Percentiles rank a stretch among this genome's conserved stretches.
phyloP scores from a whole-genome alignment of 2,888 invertebrate genomes.

The Diabrotica balteata region DNA sequence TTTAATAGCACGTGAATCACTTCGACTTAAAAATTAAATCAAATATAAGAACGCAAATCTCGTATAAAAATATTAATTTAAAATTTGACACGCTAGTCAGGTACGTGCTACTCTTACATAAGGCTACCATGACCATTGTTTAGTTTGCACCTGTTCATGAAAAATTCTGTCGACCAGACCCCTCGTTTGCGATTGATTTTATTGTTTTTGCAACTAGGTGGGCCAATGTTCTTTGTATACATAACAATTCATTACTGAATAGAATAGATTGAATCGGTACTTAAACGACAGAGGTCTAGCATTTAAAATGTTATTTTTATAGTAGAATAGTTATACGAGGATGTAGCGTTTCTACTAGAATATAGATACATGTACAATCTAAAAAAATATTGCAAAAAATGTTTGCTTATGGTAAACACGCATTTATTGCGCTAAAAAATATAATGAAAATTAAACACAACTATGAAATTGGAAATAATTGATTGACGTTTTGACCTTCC shows the following conservation, averaged over 20 bases:
- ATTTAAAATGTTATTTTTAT: not conserved
- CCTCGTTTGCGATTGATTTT: constrained; percentile 15
- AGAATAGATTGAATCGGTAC: not conserved
- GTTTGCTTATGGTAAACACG: too few relatives aligned
- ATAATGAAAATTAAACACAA: too few relatives aligned
- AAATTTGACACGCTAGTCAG: constrained; percentile 25
- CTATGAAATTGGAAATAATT: too few relatives aligned
- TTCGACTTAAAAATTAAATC: too few relatives aligned
- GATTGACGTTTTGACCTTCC: too few relatives aligned
- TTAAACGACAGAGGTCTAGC: not conserved
- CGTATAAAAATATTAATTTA: constrained; percentile 14
- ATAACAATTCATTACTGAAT: not conserved
- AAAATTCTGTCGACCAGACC: constrained; percentile 14
- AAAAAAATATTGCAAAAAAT: too few relatives aligned
- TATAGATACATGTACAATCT: too few relatives aligned
- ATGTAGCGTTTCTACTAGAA: too few relatives aligned
- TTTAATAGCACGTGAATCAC: too few relatives aligned
- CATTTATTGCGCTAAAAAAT: too few relatives aligned
- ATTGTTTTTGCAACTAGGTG: constrained; percentile 12
- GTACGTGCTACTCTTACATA: constrained; percentile 26
- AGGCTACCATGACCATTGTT: constrained; percentile 28
- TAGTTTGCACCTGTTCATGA: constrained; percentile 19
- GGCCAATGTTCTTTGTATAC: constrained; percentile 7
- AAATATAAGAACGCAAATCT: too few relatives aligned
- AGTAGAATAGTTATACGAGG: not conserved